phyloP scores from a whole-genome alignment of 1,140 invertebrate species.

The Eriosoma lanigerum region DNA sequence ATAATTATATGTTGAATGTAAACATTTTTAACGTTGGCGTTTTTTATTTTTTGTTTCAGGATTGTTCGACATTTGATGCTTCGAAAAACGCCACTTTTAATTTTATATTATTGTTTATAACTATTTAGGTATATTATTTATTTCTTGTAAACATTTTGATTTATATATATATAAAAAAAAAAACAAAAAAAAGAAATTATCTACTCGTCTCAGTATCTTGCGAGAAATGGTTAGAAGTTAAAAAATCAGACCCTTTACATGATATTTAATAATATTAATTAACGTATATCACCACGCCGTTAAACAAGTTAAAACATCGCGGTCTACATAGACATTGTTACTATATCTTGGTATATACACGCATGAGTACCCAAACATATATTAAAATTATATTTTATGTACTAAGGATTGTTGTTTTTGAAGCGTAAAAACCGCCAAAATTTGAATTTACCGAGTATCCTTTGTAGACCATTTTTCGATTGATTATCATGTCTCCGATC shows the following conservation, averaged over 20 bases:
- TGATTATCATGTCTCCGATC: background rate
- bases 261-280: background rate
- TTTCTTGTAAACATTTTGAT: too few relatives aligned
- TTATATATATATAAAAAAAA: too few relatives aligned
- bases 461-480: slow-evolving; percentile 41
- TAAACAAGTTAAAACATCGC: background rate
- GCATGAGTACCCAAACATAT: background rate
- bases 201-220: too few relatives aligned
- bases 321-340: background rate
- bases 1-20: too few relatives aligned
- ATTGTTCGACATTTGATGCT: slow-evolving; percentile 3
- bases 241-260: slow-evolving; percentile 7
- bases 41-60: slow-evolving; percentile 40
- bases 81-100: background rate
- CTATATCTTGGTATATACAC: background rate
- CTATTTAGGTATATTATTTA: background rate
- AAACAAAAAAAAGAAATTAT: too few relatives aligned
- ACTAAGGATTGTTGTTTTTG: slow-evolving; percentile 25
- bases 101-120: background rate
- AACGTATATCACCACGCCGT: background rate
- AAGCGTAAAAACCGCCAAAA: slow-evolving; percentile 27
- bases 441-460: slow-evolving; percentile 40
- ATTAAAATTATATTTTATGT: background rate
- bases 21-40: background rate
- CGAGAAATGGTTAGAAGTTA: too few relatives aligned